Evolutionary conservation across 2,113 vertebrate species (phyloP).

Genomic region (Acanthochromis polyacanthus): DNA sequence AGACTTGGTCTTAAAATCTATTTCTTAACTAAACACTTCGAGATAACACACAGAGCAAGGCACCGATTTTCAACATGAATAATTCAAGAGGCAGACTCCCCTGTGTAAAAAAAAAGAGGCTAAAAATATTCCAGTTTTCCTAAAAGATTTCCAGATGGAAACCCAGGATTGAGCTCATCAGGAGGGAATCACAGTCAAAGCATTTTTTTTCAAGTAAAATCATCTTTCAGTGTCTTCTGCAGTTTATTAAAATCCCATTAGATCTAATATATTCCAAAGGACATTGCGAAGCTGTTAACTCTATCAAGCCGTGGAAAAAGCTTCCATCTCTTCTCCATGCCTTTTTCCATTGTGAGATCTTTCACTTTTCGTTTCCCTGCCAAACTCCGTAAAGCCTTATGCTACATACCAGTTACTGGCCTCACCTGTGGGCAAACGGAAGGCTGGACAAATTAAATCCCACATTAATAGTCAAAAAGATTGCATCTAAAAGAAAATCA

Average conservation of each 20-base stretch:
- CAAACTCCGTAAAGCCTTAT: constrained; percentile 14
- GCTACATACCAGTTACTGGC: constrained; percentile 22
- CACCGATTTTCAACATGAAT: constrained; percentile 64
- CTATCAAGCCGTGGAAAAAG: constrained; percentile 54
- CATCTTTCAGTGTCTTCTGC: constrained; percentile 42
- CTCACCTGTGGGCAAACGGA: constrained; percentile 23
- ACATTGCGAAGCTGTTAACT: constrained; percentile 49
- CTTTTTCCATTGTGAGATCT: constrained; percentile 35
- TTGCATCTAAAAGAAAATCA: constrained; percentile 39
- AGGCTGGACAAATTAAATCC: constrained; percentile 15
- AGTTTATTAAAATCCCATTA: constrained; percentile 46
- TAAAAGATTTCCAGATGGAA: constrained; percentile 70
- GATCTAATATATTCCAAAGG: constrained; percentile 62
- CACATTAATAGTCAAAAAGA: constrained; percentile 37
- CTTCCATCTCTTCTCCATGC: too few relatives aligned
- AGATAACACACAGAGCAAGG: constrained; percentile 67
- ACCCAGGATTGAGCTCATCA: constrained; percentile 50
- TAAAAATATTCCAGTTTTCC: constrained; percentile 67
- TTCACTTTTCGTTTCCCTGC: constrained; percentile 12
- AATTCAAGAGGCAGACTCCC: constrained; percentile 64
- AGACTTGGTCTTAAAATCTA: constrained; percentile 52
- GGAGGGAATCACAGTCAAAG: constrained; percentile 49
- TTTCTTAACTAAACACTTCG: constrained; percentile 71
- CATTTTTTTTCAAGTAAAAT: constrained; percentile 43
- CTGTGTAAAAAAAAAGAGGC: constrained; percentile 26